Base-by-base conservation (phyloP, 2,113 vertebrate species). In the Mixornis gularis region DNA sequence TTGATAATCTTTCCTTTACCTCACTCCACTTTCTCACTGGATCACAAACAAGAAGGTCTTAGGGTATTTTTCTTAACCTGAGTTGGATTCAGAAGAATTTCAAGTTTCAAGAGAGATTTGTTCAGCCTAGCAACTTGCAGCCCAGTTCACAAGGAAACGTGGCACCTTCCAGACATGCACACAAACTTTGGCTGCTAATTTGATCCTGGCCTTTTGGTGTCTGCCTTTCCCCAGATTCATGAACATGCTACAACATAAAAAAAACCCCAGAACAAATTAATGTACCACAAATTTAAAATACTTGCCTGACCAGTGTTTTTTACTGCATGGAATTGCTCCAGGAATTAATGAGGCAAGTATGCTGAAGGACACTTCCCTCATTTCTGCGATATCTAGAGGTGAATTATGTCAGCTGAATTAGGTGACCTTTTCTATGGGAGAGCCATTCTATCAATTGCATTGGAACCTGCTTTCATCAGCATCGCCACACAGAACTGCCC, bases 191-290 rank as follows among this genome's bases (percentile, higher is more conserved):
- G 20, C 29, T 63, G 38, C 24, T 34, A 60, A 29, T 40, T 10
- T 71, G 86, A 70, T 77, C n/a, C 69, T 40, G 25, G 27, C 10
- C 20, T 89, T 80, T 51, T 58, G 27, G 49, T 56, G 53, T 21
- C 44, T 92, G 25, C 53, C 38, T 49, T 71, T 53, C 49, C 46
- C 73, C 70, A 70, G 6, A 56, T 46, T 79, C 55, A 49, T 4
- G 19, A 60, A 43, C 32, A 70, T 38, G 22, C 19, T 49, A 68
- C 22, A 76, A 62, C 40, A 44, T 8, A 2, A 22, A 43, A 49
- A 2, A 0, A 24, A 12, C 0, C 20, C 20, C 32, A 78, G 27
- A 79, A 13, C 10, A 79, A 81, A 59, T 32, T 21, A 16, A 30
- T 5, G 10, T 25, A 63, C 8, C 26, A 32, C 26, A 78, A 13